phyloP scores from a whole-genome alignment of 2,888 invertebrate species.

The Silvanus unidentatus region DNA sequence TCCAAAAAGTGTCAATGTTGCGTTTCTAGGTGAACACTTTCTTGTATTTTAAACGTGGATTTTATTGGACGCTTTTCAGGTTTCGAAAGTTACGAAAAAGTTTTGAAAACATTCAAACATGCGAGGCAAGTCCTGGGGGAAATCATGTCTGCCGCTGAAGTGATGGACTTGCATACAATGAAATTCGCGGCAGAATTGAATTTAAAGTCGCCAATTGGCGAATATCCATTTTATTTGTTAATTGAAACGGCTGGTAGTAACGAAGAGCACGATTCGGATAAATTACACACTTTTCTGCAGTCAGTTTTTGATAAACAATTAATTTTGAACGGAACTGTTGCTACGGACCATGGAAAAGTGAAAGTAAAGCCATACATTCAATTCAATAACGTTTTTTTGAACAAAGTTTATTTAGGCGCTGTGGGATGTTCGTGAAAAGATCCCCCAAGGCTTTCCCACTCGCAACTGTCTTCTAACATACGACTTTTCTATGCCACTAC shows the following conservation, averaged over 20 bases:
- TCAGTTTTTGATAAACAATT: constrained; percentile 62
- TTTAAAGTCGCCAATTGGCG: constrained; percentile 56
- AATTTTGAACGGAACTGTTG: constrained; percentile 76
- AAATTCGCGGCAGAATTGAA: constrained; percentile 55
- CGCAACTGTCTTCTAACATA: constrained; percentile 89
- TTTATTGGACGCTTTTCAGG: constrained; percentile 58
- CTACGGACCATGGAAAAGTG: constrained; percentile 71
- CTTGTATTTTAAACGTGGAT: no score
- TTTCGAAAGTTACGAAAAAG: constrained; percentile 67
- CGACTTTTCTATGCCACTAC: constrained; percentile 82
- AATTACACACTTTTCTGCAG: constrained; percentile 71
- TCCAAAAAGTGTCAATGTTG: constrained; percentile 69
- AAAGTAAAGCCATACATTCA: constrained; percentile 48
- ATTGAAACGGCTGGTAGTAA: constrained; percentile 85
- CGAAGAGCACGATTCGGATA: constrained; percentile 76
- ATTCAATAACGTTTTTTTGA: not conserved
- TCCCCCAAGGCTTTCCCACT: constrained; percentile 64
- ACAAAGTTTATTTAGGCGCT: constrained; percentile 51
- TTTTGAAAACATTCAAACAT: constrained; percentile 67
- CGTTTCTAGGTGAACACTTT: constrained; percentile 25
- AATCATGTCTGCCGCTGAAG: constrained; percentile 91
- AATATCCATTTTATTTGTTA: constrained; percentile 75
- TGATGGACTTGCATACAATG: constrained; percentile 76
- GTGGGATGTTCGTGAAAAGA: constrained; percentile 81
- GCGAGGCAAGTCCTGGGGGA: constrained; percentile 76